A percentile compares a stretch with the other conserved stretches of the same genome.
phyloP scores from a whole-genome alignment of 2,888 invertebrate species.

The Erebia aethiops region DNA sequence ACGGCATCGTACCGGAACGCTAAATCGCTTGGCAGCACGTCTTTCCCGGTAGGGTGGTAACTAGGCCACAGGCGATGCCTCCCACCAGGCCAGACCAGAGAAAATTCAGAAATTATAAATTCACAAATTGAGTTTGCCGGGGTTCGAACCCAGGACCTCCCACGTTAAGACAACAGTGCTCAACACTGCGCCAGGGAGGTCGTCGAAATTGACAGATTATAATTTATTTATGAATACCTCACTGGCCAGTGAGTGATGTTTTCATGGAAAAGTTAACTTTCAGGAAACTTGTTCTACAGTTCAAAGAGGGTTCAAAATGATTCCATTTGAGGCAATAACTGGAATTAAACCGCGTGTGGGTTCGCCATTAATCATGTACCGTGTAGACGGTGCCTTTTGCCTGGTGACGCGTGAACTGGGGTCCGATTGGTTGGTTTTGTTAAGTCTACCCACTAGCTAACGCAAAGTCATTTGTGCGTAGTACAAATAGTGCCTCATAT shows the following conservation, averaged over 20 bases:
- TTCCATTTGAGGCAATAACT: slow-evolving; percentile 67
- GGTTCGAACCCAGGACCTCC: too few relatives aligned
- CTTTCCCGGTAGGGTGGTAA: too few relatives aligned
- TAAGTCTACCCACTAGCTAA: slow-evolving; percentile 4
- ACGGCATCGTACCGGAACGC: too few relatives aligned
- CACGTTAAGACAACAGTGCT: too few relatives aligned
- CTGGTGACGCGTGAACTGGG: slow-evolving; percentile 34
- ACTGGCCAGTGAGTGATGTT: background rate
- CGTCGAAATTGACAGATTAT: too few relatives aligned
- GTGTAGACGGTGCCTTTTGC: slow-evolving; percentile 39
- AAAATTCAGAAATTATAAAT: too few relatives aligned
- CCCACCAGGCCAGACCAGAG: too few relatives aligned
- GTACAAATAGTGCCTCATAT: background rate
- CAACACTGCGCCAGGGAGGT: too few relatives aligned
- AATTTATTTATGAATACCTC: too few relatives aligned
- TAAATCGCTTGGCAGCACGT: too few relatives aligned
- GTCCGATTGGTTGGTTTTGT: slow-evolving; percentile 31
- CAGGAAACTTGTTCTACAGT: slow-evolving; percentile 42
- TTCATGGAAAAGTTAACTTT: slow-evolving; percentile 24
- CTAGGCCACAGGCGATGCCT: too few relatives aligned
- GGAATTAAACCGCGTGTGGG: slow-evolving; percentile 57
- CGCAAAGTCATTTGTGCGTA: background rate
- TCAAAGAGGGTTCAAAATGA: slow-evolving; percentile 45
- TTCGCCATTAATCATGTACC: slow-evolving; percentile 32
- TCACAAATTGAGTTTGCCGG: too few relatives aligned